phyloP scores from a whole-genome alignment of 2,113 vertebrate genomes.

The Hemibagrus wyckioides region DNA sequence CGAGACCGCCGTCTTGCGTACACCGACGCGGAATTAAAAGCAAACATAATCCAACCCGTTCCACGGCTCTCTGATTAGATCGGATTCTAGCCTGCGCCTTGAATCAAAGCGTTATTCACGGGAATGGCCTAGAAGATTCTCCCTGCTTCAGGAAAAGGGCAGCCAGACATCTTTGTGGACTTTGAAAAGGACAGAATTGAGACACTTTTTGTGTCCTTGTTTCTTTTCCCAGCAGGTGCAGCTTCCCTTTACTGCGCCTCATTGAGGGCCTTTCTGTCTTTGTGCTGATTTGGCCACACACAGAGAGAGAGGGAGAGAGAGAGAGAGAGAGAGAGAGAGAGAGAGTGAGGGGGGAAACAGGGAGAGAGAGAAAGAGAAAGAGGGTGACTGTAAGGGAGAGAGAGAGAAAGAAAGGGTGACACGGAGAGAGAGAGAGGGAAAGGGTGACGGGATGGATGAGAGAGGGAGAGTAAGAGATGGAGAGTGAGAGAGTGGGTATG shows the following conservation, averaged over 20 bases:
- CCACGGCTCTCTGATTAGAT: background rate
- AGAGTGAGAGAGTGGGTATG: too few species aligned
- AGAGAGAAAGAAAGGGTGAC: too few species aligned
- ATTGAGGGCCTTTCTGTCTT: constrained; percentile 16
- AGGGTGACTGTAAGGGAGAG: too few species aligned
- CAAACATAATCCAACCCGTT: background rate
- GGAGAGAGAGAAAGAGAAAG: too few species aligned
- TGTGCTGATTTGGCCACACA: background rate
- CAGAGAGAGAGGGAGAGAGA: background rate
- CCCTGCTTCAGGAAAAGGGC: background rate
- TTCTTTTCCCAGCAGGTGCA: constrained; percentile 20
- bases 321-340: too few species aligned
- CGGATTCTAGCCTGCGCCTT: too few species aligned
- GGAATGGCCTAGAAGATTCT: background rate
- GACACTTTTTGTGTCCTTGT: background rate
- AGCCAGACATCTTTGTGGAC: background rate
- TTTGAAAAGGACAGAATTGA: constrained; percentile 2
- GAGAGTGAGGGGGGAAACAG: too few species aligned
- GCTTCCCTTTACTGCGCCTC: background rate
- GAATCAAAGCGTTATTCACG: background rate
- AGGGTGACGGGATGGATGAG: too few species aligned
- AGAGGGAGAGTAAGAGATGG: too few species aligned
- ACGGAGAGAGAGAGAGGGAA: too few species aligned
- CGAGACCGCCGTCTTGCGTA: background rate
- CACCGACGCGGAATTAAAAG: background rate